These are phyloP conservation scores for Orchesella cincta DNA, from an alignment of 1,140 invertebrate species.

Conservation along the genomic window DNA sequence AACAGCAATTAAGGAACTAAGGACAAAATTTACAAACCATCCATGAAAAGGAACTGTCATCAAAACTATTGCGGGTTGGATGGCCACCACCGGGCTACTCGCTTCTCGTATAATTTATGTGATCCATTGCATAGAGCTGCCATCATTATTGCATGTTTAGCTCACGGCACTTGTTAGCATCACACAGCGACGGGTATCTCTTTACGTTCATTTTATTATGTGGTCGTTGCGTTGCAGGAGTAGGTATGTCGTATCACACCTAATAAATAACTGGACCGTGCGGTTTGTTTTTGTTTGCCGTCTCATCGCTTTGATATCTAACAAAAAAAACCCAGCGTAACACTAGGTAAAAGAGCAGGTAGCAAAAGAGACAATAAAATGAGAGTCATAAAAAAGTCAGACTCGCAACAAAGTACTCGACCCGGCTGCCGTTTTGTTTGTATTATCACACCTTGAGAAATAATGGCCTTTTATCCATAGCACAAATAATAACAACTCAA, in stretches of 20 bases:
- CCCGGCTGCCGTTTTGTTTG: no score
- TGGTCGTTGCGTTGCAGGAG: no score
- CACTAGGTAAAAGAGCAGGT: background rate
- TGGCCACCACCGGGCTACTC: no score
- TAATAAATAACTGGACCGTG: constrained; percentile 15
- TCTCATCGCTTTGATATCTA: background rate
- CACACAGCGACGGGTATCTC: no score
- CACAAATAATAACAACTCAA: no score
- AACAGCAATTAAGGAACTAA: constrained; percentile 37
- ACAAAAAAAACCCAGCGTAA: background rate
- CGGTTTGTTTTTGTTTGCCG: background rate
- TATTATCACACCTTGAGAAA: no score
- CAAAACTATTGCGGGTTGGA: constrained; percentile 28
- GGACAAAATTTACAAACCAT: constrained; percentile 36
- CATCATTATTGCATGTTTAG: no score
- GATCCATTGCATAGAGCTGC: background rate
- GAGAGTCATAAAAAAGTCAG: constrained; percentile 8
- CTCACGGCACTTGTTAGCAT: constrained; percentile 9
- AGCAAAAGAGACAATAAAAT: background rate
- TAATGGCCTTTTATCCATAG: no score
- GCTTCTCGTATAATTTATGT: background rate
- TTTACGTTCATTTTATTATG: no score
- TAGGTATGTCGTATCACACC: background rate
- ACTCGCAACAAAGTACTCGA: background rate
- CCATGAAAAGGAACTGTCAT: constrained; percentile 43